Evolutionary conservation across 2,888 invertebrate species (phyloP).

Genomic region (Oeneis ivallda): DNA sequence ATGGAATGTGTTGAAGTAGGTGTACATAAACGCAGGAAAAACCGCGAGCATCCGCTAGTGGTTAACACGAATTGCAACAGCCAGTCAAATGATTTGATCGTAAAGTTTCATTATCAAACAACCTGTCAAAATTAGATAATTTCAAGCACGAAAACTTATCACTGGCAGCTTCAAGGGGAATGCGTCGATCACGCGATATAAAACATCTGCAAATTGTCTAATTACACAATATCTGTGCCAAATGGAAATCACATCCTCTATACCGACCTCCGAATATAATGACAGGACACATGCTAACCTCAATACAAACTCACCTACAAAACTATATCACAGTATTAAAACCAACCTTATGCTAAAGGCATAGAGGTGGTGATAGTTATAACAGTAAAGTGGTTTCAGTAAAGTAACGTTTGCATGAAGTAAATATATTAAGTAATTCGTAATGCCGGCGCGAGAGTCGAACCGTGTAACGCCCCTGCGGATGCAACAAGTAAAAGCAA

Average conservation of each 20-base stretch:
- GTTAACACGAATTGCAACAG: background rate
- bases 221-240: conserved; percentile 50
- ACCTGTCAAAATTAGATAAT: conserved; percentile 25
- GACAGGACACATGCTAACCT: conserved; percentile 60
- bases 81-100: background rate
- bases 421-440: conserved; percentile 63
- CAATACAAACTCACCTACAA: conserved; percentile 10
- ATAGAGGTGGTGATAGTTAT: conserved; percentile 7
- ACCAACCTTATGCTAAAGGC: conserved; percentile 1
- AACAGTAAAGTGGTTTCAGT: conserved; percentile 31
- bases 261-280: conserved; percentile 69
- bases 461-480: conserved; percentile 66
- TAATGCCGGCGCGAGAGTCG: conserved; percentile 54
- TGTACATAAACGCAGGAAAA: background rate
- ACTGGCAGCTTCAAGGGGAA: conserved; percentile 28
- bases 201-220: conserved; percentile 37
- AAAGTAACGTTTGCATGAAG: conserved; percentile 36
- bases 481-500: conserved; percentile 73
- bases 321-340: background rate
- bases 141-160: conserved; percentile 26
- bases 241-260: conserved; percentile 70
- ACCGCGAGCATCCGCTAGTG: background rate
- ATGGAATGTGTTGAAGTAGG: no score
- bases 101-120: conserved; percentile 12
- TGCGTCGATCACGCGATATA: conserved; percentile 35